These are phyloP conservation scores for Ellobius talpinus DNA, from an alignment of 2,113 vertebrate genomes.

Conservation along the genomic window DNA sequence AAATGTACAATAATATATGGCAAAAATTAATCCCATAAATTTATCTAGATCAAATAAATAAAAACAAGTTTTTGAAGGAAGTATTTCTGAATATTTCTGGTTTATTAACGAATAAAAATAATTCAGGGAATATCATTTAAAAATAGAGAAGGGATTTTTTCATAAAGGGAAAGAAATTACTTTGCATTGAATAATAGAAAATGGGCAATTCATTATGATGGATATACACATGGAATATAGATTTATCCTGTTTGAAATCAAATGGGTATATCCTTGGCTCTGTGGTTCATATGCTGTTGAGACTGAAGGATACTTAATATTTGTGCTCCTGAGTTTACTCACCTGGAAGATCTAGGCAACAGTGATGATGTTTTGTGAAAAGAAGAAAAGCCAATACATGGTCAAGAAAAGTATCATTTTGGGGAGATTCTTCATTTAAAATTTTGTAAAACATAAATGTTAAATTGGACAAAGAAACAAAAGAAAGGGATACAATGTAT, in stretches of 20 bases:
- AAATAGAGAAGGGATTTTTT: neutral
- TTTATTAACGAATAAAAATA: neutral
- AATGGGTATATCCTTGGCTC: neutral
- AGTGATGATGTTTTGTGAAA: neutral
- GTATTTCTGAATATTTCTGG: neutral
- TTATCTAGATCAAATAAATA: neutral
- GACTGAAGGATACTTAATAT: neutral
- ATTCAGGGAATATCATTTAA: neutral
- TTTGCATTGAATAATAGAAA: neutral
- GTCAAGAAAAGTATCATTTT: neutral
- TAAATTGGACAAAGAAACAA: neutral
- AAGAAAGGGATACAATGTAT: neutral
- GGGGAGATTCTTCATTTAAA: neutral
- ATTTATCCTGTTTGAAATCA: neutral
- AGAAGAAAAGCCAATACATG: neutral
- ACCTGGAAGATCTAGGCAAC: neutral
- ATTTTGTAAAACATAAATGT: neutral
- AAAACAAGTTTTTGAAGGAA: slow-evolving; percentile 10
- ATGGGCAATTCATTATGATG: neutral
- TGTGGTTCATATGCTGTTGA: neutral
- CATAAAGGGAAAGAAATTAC: neutral
- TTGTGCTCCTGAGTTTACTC: neutral
- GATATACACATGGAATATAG: neutral
- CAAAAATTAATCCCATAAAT: neutral
- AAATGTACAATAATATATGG: neutral